Conservation (phyloP, 2,888 invertebrate species). For the Leucania comma region DNA sequence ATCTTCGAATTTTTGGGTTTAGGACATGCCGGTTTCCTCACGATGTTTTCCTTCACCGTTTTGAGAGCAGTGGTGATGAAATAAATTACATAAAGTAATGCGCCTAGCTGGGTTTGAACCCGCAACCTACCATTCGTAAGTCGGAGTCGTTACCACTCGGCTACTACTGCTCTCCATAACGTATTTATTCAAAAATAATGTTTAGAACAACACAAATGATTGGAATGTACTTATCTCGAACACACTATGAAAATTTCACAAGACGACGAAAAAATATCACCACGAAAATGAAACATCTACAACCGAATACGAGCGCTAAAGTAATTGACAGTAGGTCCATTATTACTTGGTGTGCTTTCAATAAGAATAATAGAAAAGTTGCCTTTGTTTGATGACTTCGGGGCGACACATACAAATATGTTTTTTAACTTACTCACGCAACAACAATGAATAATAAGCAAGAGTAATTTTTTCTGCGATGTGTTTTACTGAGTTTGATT, state of each 20-base stretch:
- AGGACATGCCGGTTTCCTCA: too few relatives aligned
- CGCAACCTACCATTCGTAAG: too few relatives aligned
- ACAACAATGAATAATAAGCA: conserved; percentile 47
- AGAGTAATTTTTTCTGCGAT: conserved; percentile 23
- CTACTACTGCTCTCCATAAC: too few relatives aligned
- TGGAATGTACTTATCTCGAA: conserved; percentile 19
- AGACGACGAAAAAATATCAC: conserved; percentile 36
- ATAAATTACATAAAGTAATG: too few relatives aligned
- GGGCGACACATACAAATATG: conserved; percentile 49
- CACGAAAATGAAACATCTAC: conserved; percentile 10
- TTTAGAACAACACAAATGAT: conserved; percentile 27
- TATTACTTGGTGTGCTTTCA: conserved; percentile 43
- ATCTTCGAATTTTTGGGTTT: too few relatives aligned
- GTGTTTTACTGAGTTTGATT: conserved; percentile 20
- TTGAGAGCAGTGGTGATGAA: too few relatives aligned
- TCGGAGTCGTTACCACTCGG: too few relatives aligned
- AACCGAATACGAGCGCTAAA: conserved; percentile 31
- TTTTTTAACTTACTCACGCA: conserved; percentile 58
- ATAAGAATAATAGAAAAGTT: conserved; percentile 69
- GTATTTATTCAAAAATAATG: too few relatives aligned
- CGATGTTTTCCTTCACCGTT: too few relatives aligned
- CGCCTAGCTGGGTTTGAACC: too few relatives aligned
- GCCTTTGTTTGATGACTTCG: conserved; percentile 59
- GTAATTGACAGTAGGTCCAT: conserved; percentile 18
- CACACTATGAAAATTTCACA: conserved; percentile 17